These are phyloP conservation scores for Atractosteus spatula DNA, from an alignment of 2,113 vertebrate species.

Conservation along the genomic window DNA sequence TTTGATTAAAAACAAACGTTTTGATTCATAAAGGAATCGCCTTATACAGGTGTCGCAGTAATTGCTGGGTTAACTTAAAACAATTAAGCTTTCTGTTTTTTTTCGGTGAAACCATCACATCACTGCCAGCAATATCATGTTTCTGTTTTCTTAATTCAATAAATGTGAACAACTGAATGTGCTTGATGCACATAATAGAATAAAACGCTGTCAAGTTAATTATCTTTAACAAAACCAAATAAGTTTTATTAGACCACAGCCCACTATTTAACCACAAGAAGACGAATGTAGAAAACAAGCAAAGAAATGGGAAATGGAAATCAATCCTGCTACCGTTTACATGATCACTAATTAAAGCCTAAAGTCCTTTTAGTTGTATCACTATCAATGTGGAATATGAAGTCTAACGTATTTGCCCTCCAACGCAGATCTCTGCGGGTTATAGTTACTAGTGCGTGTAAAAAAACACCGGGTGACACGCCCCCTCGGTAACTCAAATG, in stretches of 20 bases:
- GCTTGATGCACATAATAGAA: too few species aligned
- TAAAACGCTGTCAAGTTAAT: constrained; percentile 27
- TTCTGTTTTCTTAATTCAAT: too few species aligned
- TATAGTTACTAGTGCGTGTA: constrained; percentile 64
- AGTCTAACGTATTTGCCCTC: constrained; percentile 39
- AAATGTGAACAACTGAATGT: too few species aligned
- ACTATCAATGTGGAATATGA: constrained; percentile 43
- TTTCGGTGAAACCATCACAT: too few species aligned
- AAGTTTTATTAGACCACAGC: constrained; percentile 35
- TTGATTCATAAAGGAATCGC: too few species aligned
- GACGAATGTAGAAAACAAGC: constrained; percentile 21
- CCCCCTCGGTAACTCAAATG: constrained; percentile 44
- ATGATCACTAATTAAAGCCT: constrained; percentile 53
- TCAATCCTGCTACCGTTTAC: too few species aligned
- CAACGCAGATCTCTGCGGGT: constrained; percentile 60
- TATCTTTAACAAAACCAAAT: constrained; percentile 29
- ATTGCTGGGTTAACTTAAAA: too few species aligned
- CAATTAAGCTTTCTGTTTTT: too few species aligned
- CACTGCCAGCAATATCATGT: too few species aligned
- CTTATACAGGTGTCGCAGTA: too few species aligned
- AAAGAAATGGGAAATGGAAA: constrained; percentile 16
- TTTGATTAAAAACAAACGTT: too few species aligned
- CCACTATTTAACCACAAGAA: constrained; percentile 28
- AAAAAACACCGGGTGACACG: constrained; percentile 62
- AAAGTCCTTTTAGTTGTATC: constrained; percentile 57